A percentile compares a stretch with the other conserved stretches of the same genome.
phyloP scores from a whole-genome alignment of 2,888 invertebrate genomes.

The Callinectes sapidus region DNA sequence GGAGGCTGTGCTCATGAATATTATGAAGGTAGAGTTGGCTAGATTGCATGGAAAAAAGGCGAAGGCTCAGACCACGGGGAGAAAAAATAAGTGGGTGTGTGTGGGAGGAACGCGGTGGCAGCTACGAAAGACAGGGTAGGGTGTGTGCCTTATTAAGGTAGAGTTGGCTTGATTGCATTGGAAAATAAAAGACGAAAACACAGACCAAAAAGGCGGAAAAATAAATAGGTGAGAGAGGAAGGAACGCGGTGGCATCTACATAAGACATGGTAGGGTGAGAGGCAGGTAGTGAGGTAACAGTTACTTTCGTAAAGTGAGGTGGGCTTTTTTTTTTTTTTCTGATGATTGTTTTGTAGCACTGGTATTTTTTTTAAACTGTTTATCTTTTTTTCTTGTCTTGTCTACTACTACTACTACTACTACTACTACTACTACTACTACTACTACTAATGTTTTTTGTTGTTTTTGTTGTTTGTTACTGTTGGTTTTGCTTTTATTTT shows the following conservation, averaged over 20 bases:
- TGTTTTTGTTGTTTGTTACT: too few relatives aligned
- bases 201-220: not conserved
- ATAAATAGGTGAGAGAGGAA: not conserved
- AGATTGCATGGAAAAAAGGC: not conserved
- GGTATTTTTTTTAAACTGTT: not conserved
- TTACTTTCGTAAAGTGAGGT: slow-evolving; percentile 17
- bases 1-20: slow-evolving; percentile 24
- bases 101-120: not conserved
- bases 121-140: not conserved
- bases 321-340: not conserved
- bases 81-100: not conserved
- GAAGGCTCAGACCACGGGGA: not conserved
- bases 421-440: not conserved
- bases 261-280: not conserved
- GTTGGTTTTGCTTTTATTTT: too few relatives aligned
- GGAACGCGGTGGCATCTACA: not conserved
- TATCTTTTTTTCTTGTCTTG: not conserved
- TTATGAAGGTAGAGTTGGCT: slow-evolving; percentile 19
- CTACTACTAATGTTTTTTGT: too few relatives aligned
- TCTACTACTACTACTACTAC: not conserved
- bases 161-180: not conserved
- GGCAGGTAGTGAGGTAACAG: not conserved
- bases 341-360: not conserved
- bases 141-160: not conserved
- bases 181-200: not conserved